A percentile compares a stretch with the other conserved stretches of the same genome.
Evolutionary conservation across 2,888 invertebrate genomes (phyloP).

Genomic region (Drosophila prostipennis): DNA sequence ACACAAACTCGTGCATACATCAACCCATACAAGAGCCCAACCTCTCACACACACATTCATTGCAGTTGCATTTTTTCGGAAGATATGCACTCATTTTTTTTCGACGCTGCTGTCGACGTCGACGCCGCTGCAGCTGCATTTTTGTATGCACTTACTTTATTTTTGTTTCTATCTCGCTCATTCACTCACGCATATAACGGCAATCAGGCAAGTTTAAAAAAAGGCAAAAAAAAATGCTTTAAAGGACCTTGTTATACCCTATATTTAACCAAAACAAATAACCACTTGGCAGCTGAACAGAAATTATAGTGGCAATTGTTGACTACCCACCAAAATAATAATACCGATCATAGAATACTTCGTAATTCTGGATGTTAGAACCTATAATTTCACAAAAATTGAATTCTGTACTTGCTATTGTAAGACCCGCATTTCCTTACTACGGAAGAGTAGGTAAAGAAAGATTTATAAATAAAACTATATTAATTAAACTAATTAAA

Average conservation of each 20-base stretch:
- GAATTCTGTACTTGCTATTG: not conserved
- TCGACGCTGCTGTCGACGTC: slow-evolving; percentile 45
- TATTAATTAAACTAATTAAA: too few species aligned
- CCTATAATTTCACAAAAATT: not conserved
- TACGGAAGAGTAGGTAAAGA: too few species aligned
- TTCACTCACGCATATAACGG: slow-evolving; percentile 73
- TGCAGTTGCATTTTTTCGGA: slow-evolving; percentile 80
- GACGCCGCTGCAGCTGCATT: slow-evolving; percentile 48
- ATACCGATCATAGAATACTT: not conserved
- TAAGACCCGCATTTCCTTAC: not conserved
- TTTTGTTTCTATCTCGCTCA: slow-evolving; percentile 77
- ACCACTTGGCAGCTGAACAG: not conserved
- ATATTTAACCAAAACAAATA: not conserved
- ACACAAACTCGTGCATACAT: slow-evolving; percentile 35
- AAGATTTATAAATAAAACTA: too few species aligned
- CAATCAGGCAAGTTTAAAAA: slow-evolving; percentile 55
- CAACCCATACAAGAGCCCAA: slow-evolving; percentile 46
- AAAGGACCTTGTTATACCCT: slow-evolving; percentile 18
- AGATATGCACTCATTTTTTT: slow-evolving; percentile 74
- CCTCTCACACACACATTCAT: slow-evolving; percentile 28
- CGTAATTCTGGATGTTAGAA: not conserved
- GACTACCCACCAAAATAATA: not conserved
- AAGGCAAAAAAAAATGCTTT: slow-evolving; percentile 1
- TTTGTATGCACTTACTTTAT: slow-evolving; percentile 49
- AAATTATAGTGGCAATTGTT: not conserved